A percentile compares a stretch with the other conserved stretches of the same genome.
Evolutionary conservation across 2,113 vertebrate genomes (phyloP).

Genomic region (Malurus cyaneus): DNA sequence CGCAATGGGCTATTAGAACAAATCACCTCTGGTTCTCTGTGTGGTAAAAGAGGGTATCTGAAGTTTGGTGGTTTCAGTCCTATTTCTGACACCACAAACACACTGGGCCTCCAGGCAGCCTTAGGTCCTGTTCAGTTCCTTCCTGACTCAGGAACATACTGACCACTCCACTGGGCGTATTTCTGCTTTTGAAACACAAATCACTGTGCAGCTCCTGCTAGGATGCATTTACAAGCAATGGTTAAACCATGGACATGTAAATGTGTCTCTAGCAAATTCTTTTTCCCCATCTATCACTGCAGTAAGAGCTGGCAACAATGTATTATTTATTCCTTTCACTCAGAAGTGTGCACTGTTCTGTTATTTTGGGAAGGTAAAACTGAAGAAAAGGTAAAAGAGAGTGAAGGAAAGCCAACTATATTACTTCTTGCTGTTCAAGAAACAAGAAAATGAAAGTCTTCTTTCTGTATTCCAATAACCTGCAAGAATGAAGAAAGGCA

Average conservation of each 20-base stretch:
- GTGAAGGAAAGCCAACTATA: background rate
- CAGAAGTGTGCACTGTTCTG: rapidly evolving
- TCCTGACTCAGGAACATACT: background rate
- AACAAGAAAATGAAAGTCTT: background rate
- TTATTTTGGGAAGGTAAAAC: background rate
- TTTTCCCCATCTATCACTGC: background rate
- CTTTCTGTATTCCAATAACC: background rate
- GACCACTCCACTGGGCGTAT: background rate
- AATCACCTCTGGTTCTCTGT: background rate
- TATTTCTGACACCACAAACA: background rate
- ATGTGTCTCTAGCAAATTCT: background rate
- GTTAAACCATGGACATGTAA: background rate
- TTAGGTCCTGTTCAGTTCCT: background rate
- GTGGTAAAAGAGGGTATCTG: background rate
- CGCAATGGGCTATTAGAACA: background rate
- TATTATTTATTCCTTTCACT: background rate
- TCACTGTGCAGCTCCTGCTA: background rate
- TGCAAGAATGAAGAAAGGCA: background rate
- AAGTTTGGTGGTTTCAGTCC: background rate
- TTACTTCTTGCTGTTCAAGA: background rate
- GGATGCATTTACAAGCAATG: background rate
- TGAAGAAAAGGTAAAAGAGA: background rate
- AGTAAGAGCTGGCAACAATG: background rate
- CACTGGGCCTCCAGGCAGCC: background rate
- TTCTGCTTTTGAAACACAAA: background rate